Percentiles rank a stretch among this genome's conserved stretches.
Conservation (phyloP, 2,113 vertebrate species). For the Leucopternis melanops region DNA sequence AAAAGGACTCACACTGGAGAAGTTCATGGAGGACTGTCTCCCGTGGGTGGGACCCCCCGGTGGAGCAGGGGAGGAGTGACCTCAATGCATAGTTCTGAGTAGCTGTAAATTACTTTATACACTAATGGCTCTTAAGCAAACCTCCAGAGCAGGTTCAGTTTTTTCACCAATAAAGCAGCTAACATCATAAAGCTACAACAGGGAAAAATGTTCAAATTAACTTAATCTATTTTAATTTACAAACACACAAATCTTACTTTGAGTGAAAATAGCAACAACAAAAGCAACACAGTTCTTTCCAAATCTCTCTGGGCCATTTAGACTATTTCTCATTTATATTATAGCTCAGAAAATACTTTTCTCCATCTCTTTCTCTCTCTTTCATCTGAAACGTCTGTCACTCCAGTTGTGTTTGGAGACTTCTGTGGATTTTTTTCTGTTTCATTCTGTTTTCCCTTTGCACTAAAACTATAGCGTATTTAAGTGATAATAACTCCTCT, state of each 20-base stretch:
- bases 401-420: neutral
- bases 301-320: neutral
- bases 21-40: too few species aligned
- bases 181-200: neutral
- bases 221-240: slow-evolving; percentile 13
- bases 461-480: neutral
- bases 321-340: neutral
- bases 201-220: neutral
- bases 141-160: neutral
- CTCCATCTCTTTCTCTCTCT: neutral
- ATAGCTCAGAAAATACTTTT: neutral
- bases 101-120: slow-evolving; percentile 4
- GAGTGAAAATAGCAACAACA: neutral
- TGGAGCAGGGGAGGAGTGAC: too few species aligned
- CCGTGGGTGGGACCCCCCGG: too few species aligned
- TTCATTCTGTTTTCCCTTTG: neutral
- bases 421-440: neutral
- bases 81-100: neutral
- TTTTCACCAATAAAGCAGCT: neutral
- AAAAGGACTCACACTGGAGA: too few species aligned
- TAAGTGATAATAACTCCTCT: neutral
- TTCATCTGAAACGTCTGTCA: neutral
- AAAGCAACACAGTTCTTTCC: neutral
- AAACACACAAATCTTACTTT: neutral
- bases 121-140: slow-evolving; percentile 3